Conservation (phyloP, 2,113 vertebrate genomes). For the Upupa epops region DNA sequence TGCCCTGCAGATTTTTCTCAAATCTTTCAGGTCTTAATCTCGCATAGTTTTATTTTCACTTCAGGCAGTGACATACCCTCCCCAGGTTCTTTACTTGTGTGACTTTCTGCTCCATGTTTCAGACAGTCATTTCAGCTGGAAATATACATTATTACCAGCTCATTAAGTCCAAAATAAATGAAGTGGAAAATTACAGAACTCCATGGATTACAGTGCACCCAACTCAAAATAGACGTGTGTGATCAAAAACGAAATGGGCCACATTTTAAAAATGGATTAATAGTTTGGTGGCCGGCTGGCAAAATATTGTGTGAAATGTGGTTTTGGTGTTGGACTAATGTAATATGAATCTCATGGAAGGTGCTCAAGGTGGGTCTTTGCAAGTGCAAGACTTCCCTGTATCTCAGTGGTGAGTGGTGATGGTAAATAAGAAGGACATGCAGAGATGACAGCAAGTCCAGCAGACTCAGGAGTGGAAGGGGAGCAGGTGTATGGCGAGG, state of each 20-base stretch:
- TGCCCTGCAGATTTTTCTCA: background rate
- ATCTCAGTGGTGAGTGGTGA: background rate
- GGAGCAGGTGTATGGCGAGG: background rate
- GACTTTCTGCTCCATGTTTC: conserved; percentile 50
- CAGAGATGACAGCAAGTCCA: background rate
- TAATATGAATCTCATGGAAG: background rate
- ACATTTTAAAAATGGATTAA: conserved; percentile 35
- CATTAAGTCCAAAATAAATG: conserved; percentile 63
- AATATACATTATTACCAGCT: conserved; percentile 63
- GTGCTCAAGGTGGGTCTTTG: background rate
- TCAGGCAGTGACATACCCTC: background rate
- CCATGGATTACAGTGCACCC: conserved; percentile 59
- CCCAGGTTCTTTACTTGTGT: conserved; percentile 25
- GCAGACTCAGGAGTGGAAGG: too few relatives aligned
- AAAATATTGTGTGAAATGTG: background rate
- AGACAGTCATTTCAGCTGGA: conserved; percentile 53
- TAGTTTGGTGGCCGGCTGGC: conserved; percentile 43
- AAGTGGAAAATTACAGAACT: conserved; percentile 65
- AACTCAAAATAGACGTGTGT: conserved; percentile 58
- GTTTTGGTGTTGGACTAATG: background rate
- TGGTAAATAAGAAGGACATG: accelerated
- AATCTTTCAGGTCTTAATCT: background rate
- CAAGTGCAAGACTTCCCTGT: background rate
- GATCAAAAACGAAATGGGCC: conserved; percentile 53
- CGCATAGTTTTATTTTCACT: background rate